A percentile compares a stretch with the other conserved stretches of the same genome.
Conservation (phyloP, 2,888 invertebrate genomes). For the Limnephilus auricula region DNA sequence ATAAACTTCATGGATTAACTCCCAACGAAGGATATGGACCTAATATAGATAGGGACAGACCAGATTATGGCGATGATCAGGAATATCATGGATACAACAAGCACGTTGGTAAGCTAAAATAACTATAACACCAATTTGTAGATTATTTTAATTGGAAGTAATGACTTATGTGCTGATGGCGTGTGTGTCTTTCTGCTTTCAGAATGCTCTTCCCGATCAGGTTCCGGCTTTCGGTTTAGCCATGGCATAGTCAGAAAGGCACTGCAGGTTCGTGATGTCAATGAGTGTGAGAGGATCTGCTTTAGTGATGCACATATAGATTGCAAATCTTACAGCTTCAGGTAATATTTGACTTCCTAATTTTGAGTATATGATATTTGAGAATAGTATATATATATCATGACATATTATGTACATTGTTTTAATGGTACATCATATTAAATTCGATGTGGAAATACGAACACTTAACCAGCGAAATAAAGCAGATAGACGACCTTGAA, state of each 20-base stretch:
- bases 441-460: background rate
- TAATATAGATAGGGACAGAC: constrained; percentile 31
- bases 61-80: constrained; percentile 43
- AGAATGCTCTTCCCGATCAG: constrained; percentile 87
- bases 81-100: constrained; percentile 46
- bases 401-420: background rate
- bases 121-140: background rate
- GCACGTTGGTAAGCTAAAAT: constrained; percentile 57
- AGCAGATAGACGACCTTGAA: too few species aligned
- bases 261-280: constrained; percentile 81
- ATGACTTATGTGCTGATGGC: background rate
- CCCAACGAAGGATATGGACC: constrained; percentile 52
- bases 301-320: constrained; percentile 85
- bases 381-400: too few species aligned
- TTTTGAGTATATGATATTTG: background rate
- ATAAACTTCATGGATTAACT: constrained; percentile 48
- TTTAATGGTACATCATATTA: background rate
- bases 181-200: constrained; percentile 67
- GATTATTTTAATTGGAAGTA: constrained; percentile 16
- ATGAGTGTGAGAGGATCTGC: constrained; percentile 88
- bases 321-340: constrained; percentile 87
- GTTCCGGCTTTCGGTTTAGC: constrained; percentile 86
- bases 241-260: constrained; percentile 83
- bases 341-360: constrained; percentile 73
- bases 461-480: too few species aligned